Evolutionary conservation across 2,797 vertebrate genomes (phyloP), one percentile per base, ranked within the genome.

Genomic region (Crocodylus rhombifer): DNA sequence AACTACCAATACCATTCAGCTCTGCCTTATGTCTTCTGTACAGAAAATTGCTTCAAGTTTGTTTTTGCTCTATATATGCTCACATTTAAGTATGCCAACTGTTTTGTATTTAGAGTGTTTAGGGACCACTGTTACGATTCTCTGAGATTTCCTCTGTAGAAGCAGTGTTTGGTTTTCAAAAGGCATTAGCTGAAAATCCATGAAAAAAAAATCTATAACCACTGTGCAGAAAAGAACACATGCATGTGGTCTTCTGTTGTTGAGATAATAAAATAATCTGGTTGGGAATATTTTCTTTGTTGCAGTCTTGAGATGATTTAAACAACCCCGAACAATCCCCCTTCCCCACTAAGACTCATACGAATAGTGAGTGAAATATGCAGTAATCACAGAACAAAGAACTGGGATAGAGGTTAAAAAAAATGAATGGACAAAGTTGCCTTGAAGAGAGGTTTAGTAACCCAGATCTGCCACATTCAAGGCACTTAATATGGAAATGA

Each of bases 261-360:
- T 56, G 67, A 73, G 42, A 23, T 51, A 73, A 57, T 25, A 83
- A 89, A 94, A 78, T 9, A 67, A 93, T 79, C 23, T n/a, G 25
- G 21, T 7, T 63, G 12, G 5, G 86, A 92, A 80, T 60, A 61
- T 0, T n/a, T 2, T 62, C 14, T 20, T 11, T 56, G 51, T 25
- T 67, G 64, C 1, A 77, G 14, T n/a, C 81, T 85, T 71, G 12
- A 71, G 21, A 25, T 73, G 36, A 73, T 73, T 73, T 73, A 42
- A 36, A 14, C 21, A 73, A 42, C 33, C 33, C 25, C 51, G 33
- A 42, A 51, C 16, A 51, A 42, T 15, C 36, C 25, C 69, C 25
- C 36, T 23, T 23, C 5, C 4, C 42, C 16, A 75, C 0, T 0
- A 83, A 77, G 74, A 74, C 28, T 69, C 36, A 71, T 79, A 76